phyloP scores from a whole-genome alignment of 2,113 vertebrate genomes.

The Notechis scutatus region DNA sequence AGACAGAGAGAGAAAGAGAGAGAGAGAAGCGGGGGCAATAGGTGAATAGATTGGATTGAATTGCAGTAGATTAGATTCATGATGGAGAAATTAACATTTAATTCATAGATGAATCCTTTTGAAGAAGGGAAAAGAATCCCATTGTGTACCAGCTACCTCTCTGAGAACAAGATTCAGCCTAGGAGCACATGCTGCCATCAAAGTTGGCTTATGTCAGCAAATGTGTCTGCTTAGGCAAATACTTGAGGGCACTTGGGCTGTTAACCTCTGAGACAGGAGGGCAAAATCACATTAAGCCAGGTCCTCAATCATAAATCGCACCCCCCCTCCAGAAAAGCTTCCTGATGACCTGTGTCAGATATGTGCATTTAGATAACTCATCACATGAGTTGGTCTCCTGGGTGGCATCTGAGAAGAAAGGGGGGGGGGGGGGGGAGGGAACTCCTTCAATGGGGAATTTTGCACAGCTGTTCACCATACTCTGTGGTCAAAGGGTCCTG shows the following conservation, averaged over 20 bases:
- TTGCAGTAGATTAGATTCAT: not conserved
- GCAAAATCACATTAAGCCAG: conserved; percentile 32
- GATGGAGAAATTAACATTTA: too few relatives aligned
- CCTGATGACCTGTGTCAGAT: not conserved
- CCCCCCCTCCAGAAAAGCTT: conserved; percentile 20
- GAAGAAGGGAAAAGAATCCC: not conserved
- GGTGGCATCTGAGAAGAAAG: not conserved
- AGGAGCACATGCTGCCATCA: not conserved
- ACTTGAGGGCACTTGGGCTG: conserved; percentile 5
- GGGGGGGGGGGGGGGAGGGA: not conserved
- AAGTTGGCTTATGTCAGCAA: conserved; percentile 6
- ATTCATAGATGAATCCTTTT: not conserved
- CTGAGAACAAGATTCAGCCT: not conserved
- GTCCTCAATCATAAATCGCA: conserved; percentile 36
- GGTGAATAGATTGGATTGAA: not conserved
- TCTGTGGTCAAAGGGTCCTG: not conserved
- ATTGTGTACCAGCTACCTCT: not conserved
- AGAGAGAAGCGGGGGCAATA: not conserved
- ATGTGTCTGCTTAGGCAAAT: conserved; percentile 29
- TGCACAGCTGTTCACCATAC: not conserved
- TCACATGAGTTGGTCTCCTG: conserved; percentile 14
- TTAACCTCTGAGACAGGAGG: not conserved
- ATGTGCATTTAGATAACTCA: conserved; percentile 37
- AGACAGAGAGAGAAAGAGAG: too few relatives aligned
- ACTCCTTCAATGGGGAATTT: not conserved